Conservation (phyloP, 2,797 vertebrate genomes). For the Florisuga fusca region DNA sequence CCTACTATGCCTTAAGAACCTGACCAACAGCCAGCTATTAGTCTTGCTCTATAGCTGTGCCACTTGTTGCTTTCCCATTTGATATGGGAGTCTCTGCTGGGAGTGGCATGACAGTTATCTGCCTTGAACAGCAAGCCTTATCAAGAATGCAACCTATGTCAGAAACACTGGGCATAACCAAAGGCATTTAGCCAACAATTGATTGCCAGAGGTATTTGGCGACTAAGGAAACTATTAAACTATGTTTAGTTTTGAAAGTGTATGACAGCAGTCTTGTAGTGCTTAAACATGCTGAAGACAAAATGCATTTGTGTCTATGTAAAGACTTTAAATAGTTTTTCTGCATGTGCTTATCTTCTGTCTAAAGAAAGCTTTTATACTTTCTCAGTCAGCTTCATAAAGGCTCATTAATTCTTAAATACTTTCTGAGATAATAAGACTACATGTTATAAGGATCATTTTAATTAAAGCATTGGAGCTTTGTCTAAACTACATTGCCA, state of each 20-base stretch:
- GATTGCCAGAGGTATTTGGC: not conserved
- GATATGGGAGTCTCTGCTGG: not conserved
- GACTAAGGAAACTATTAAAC: not conserved
- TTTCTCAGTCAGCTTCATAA: slow-evolving; percentile 1
- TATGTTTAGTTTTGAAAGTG: not conserved
- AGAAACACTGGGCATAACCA: not conserved
- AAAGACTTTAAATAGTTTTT: not conserved
- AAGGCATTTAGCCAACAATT: not conserved
- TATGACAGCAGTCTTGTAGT: not conserved
- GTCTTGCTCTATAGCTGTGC: not conserved
- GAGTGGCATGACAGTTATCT: slow-evolving; percentile 33
- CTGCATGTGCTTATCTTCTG: not conserved
- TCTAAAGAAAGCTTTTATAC: not conserved
- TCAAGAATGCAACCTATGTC: not conserved
- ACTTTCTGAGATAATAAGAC: not conserved
- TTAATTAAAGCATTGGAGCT: not conserved
- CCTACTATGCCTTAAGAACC: not conserved
- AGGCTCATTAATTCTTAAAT: not conserved
- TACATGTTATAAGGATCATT: not conserved
- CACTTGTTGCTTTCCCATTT: not conserved
- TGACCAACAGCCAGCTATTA: not conserved
- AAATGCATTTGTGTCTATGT: not conserved
- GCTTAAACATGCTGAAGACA: not conserved
- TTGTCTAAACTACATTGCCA: not conserved
- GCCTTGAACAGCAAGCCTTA: not conserved